These are phyloP conservation scores for Phyllotreta striolata DNA, from an alignment of 2,888 invertebrate genomes.

Conservation along the genomic window DNA sequence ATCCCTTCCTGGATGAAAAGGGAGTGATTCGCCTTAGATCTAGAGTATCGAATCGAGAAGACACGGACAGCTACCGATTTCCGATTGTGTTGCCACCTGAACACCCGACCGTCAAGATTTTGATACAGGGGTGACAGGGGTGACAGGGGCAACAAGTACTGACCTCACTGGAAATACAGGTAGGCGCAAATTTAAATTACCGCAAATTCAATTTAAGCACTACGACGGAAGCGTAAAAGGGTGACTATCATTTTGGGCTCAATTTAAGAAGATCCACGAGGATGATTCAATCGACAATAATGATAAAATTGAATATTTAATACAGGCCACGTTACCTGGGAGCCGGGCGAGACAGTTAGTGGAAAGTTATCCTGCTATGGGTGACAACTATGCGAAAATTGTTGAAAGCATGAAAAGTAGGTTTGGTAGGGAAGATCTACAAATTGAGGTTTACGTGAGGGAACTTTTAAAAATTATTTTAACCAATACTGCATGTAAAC, in stretches of 20 bases:
- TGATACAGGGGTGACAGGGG: no score
- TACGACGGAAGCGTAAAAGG: conserved; percentile 14
- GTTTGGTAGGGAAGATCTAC: conserved; percentile 25
- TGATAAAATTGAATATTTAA: conserved; percentile 19
- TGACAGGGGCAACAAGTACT: no score
- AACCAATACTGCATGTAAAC: no score
- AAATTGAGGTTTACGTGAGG: background rate
- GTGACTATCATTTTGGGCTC: conserved; percentile 22
- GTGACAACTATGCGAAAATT: conserved; percentile 24
- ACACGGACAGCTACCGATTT: conserved; percentile 31
- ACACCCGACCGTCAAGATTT: conserved; percentile 27
- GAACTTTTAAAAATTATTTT: no score
- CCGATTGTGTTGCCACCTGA: conserved; percentile 36
- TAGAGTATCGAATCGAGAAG: conserved; percentile 27
- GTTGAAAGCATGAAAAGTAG: conserved; percentile 15
- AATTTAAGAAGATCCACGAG: conserved; percentile 18
- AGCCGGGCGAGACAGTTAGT: conserved; percentile 24
- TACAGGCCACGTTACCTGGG: conserved; percentile 3
- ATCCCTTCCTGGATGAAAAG: conserved; percentile 25
- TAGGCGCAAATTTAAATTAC: conserved; percentile 18
- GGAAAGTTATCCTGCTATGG: conserved; percentile 22
- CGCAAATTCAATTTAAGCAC: conserved; percentile 14
- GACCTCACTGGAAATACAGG: no score
- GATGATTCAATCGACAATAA: conserved; percentile 8
- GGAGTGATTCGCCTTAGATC: conserved; percentile 31